A percentile compares a stretch with the other conserved stretches of the same genome.
Evolutionary conservation across 2,797 vertebrate species (phyloP).

Genomic region (Apogon hyalosoma): DNA sequence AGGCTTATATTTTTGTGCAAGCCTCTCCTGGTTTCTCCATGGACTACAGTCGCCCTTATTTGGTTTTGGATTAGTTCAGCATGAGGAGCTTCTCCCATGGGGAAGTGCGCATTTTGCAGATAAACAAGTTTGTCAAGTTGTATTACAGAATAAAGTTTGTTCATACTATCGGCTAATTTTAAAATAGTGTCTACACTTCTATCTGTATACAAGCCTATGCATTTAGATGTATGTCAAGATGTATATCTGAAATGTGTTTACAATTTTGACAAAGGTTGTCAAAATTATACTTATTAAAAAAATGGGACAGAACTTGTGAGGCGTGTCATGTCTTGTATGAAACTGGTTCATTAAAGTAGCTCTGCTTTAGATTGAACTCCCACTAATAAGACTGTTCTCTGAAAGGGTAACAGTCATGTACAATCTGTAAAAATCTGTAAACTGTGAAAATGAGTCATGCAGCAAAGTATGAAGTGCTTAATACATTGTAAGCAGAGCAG

Average conservation of each 20-base stretch:
- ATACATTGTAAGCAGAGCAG: constrained; percentile 24
- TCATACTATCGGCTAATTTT: constrained; percentile 35
- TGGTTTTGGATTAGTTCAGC: constrained; percentile 70
- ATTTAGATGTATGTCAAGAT: background rate
- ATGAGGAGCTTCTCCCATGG: constrained; percentile 44
- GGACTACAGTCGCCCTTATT: constrained; percentile 36
- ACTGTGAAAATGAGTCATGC: constrained; percentile 41
- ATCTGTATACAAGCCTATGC: background rate
- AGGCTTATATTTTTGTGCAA: constrained; percentile 57
- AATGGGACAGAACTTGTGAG: background rate
- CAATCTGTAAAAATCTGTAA: constrained; percentile 36
- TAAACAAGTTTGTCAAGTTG: constrained; percentile 57
- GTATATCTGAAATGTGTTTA: constrained; percentile 12
- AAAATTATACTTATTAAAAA: constrained; percentile 2
- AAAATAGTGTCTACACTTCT: background rate
- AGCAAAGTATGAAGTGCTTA: constrained; percentile 42
- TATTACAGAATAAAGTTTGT: constrained; percentile 31
- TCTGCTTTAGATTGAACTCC: constrained; percentile 28
- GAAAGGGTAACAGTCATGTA: constrained; percentile 34
- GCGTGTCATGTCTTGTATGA: constrained; percentile 5
- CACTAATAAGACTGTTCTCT: constrained; percentile 22
- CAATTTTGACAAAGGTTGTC: background rate
- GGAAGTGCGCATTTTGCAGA: constrained; percentile 44
- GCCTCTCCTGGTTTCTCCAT: constrained; percentile 30
- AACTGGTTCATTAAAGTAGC: constrained; percentile 28